phyloP scores from a whole-genome alignment of 2,113 vertebrate genomes.

The Rhodinocichla rosea region DNA sequence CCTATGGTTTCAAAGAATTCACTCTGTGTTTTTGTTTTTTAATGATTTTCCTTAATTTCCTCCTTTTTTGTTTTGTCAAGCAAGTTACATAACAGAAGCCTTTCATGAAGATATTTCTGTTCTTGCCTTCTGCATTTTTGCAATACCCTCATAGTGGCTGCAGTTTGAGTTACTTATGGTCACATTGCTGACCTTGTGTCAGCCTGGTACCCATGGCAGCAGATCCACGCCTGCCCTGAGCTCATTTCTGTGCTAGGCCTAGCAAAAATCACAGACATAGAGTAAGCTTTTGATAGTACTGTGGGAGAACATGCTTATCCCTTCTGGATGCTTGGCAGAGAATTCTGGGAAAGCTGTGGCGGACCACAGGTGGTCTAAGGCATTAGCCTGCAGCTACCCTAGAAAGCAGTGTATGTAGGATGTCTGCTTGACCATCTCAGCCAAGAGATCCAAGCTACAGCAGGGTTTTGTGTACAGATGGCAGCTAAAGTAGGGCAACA shows the following conservation, averaged over 20 bases:
- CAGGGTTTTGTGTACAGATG: background rate
- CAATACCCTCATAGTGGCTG: accelerated
- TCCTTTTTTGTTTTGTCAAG: background rate
- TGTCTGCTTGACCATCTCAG: background rate
- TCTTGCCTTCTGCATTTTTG: background rate
- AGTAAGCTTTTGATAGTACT: background rate
- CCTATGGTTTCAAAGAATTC: background rate
- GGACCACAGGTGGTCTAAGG: background rate
- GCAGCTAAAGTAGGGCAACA: slow-evolving; percentile 40
- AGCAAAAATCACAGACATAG: background rate
- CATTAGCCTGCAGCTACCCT: background rate
- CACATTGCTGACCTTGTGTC: background rate
- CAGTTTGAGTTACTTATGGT: background rate
- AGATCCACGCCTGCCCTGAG: background rate
- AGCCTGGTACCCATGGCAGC: background rate
- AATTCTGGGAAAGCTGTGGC: background rate
- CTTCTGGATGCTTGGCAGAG: background rate
- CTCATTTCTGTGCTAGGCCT: accelerated
- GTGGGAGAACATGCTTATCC: background rate
- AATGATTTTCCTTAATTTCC: background rate
- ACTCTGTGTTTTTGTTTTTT: background rate
- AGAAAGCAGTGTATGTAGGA: background rate
- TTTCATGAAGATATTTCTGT: background rate
- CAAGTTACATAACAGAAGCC: background rate
- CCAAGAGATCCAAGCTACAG: background rate